These are phyloP conservation scores for Odiellus spinosus DNA, from an alignment of 2,888 invertebrate genomes.

Conservation along the genomic window DNA sequence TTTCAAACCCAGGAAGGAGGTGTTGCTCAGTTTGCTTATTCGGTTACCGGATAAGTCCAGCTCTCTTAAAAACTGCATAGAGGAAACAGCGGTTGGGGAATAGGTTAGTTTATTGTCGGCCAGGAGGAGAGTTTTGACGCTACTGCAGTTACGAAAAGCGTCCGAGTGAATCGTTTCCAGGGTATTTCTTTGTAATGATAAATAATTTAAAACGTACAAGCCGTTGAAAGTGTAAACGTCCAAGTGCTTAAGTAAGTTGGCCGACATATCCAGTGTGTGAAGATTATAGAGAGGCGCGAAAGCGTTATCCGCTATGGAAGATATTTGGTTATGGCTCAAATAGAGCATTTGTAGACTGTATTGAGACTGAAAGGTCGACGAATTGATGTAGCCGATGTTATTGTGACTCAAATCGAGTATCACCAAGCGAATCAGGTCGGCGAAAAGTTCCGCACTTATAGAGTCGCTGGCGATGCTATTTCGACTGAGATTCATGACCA, in stretches of 20 bases:
- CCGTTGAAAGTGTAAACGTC: slow-evolving; percentile 76
- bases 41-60: slow-evolving; percentile 83
- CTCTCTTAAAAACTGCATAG: slow-evolving; percentile 68
- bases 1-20: slow-evolving; percentile 64
- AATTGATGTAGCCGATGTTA: slow-evolving; percentile 57
- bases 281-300: slow-evolving; percentile 83
- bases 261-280: slow-evolving; percentile 69
- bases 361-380: slow-evolving; percentile 65
- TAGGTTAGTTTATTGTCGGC: slow-evolving; percentile 68
- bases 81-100: slow-evolving; percentile 62
- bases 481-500: slow-evolving; percentile 43
- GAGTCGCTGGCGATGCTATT: slow-evolving; percentile 64
- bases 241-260: slow-evolving; percentile 66
- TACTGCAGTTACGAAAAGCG: slow-evolving; percentile 77
- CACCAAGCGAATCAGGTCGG: slow-evolving; percentile 72
- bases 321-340: slow-evolving; percentile 64
- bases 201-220: slow-evolving; percentile 62
- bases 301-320: slow-evolving; percentile 67
- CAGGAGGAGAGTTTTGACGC: slow-evolving; percentile 70
- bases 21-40: slow-evolving; percentile 60
- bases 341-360: slow-evolving; percentile 73
- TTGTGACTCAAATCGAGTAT: slow-evolving; percentile 72
- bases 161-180: slow-evolving; percentile 68
- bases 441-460: slow-evolving; percentile 70
- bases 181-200: slow-evolving; percentile 71